phyloP scores from a whole-genome alignment of 35 echinoderm and acorn worm species.

The Lytechinus pictus region DNA sequence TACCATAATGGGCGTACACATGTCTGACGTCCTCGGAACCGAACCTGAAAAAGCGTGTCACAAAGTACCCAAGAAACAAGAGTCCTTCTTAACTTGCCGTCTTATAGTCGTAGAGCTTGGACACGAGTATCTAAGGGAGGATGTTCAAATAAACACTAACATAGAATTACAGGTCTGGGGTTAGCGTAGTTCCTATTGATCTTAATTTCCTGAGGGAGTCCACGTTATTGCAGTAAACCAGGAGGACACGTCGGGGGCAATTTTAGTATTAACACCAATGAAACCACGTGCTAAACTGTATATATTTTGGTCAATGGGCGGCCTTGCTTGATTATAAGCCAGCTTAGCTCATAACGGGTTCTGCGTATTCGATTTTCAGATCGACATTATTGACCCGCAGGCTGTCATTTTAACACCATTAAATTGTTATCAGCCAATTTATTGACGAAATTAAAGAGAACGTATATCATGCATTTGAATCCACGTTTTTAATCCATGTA shows the following conservation, averaged over 20 bases:
- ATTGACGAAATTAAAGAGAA: not conserved
- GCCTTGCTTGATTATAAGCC: not conserved
- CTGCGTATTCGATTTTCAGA: not conserved
- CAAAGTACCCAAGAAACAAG: not conserved
- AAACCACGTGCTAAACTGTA: not conserved
- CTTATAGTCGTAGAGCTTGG: not conserved
- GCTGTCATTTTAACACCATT: not conserved
- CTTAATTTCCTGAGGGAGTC: not conserved
- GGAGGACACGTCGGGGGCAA: not conserved
- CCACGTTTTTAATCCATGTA: too few relatives aligned
- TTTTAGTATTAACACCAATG: not conserved
- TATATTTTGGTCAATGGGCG: not conserved
- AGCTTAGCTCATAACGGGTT: too few relatives aligned
- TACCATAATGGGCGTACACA: too few relatives aligned
- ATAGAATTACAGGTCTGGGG: not conserved
- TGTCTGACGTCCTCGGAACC: not conserved
- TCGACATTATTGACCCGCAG: not conserved
- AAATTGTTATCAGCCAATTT: not conserved
- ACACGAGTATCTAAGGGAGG: not conserved
- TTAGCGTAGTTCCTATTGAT: not conserved
- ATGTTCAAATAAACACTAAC: not conserved
- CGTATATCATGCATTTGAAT: too few relatives aligned
- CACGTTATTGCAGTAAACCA: not conserved
- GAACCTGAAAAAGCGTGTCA: not conserved
- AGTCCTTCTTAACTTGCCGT: not conserved